Percentiles rank a stretch among this genome's conserved stretches.
Evolutionary conservation across 1,140 invertebrate genomes (phyloP).

Genomic region (Drosophila sproati): DNA sequence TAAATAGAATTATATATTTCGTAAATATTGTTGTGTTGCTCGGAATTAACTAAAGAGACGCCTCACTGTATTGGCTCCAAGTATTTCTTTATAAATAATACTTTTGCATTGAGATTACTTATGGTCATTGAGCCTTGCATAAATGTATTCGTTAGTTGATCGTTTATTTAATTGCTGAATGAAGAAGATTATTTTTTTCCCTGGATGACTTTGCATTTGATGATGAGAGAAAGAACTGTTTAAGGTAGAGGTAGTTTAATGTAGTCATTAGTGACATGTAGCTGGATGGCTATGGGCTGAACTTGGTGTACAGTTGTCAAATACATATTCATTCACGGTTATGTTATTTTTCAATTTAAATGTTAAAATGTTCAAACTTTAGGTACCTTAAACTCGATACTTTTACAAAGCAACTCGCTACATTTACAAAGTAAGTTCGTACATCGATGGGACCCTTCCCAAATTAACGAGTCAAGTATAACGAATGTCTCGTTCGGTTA

Average conservation of each 20-base stretch:
- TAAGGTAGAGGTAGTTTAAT: slow-evolving; percentile 21
- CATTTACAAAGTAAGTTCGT: not conserved
- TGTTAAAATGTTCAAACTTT: too few species aligned
- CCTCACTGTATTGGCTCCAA: not conserved
- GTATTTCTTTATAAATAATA: slow-evolving; percentile 37
- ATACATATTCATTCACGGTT: too few species aligned
- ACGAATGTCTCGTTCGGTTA: not conserved
- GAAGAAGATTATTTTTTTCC: too few species aligned
- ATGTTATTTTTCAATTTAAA: too few species aligned
- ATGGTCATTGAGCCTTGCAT: slow-evolving; percentile 6
- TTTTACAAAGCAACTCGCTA: not conserved
- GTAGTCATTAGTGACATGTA: not conserved
- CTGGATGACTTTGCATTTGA: not conserved
- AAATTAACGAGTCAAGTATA: too few species aligned
- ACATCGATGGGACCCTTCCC: too few species aligned
- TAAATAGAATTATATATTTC: slow-evolving; percentile 67
- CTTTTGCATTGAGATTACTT: slow-evolving; percentile 40
- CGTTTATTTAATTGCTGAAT: too few species aligned
- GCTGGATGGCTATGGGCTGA: not conserved
- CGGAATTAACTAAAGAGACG: slow-evolving; percentile 56
- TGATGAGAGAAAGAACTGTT: not conserved
- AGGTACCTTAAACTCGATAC: not conserved
- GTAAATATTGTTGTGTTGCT: slow-evolving; percentile 52
- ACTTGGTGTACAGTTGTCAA: not conserved
- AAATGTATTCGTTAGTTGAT: not conserved